These are phyloP conservation scores for Hypocryptadius cinnamomeus DNA, from an alignment of 2,113 vertebrate species.

Conservation along the genomic window DNA sequence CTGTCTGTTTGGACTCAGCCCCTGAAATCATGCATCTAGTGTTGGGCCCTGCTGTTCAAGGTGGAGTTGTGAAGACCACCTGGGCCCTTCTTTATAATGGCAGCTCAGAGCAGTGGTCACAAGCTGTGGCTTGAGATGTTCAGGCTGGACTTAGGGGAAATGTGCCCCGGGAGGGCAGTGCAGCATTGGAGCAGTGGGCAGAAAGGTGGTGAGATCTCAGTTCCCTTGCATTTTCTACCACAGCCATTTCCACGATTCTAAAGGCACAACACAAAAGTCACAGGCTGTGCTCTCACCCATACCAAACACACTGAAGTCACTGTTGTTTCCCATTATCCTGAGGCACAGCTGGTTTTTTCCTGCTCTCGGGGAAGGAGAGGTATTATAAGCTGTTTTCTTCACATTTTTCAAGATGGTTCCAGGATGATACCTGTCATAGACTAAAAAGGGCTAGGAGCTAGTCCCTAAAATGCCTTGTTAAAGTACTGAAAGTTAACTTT, in stretches of 20 bases:
- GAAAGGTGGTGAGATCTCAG: neutral
- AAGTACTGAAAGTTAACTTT: neutral
- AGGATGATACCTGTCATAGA: neutral
- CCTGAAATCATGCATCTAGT: neutral
- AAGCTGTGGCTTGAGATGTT: neutral
- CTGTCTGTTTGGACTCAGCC: neutral
- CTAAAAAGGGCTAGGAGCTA: neutral
- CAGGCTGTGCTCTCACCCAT: neutral
- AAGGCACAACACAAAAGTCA: neutral
- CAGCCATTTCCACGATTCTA: neutral
- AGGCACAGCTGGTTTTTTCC: neutral
- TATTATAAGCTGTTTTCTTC: neutral
- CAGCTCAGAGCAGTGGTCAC: neutral
- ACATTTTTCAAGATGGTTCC: neutral
- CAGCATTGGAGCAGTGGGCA: neutral
- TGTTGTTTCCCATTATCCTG: neutral
- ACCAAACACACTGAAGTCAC: neutral
- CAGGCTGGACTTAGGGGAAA: neutral
- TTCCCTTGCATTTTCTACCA: neutral
- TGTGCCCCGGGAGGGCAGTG: neutral
- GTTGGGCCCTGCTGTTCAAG: neutral
- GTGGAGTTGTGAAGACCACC: neutral
- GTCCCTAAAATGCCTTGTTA: neutral
- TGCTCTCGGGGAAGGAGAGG: neutral
- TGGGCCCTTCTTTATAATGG: neutral